Evolutionary conservation across 2,113 vertebrate species (phyloP).

Genomic region (Takifugu flavidus): DNA sequence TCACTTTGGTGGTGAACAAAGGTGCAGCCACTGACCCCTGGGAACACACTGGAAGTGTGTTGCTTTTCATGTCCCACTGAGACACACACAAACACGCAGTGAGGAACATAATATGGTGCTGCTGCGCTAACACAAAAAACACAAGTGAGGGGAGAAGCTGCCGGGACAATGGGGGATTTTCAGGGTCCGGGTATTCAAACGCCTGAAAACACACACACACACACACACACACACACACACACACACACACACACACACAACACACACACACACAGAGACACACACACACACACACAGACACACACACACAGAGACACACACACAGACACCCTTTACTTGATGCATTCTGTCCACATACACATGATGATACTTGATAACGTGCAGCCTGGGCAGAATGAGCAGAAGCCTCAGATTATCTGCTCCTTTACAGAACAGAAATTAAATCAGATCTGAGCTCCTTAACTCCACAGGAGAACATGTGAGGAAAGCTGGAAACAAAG

Average conservation of each 20-base stretch:
- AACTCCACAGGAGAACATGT: neutral
- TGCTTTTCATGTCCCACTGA: constrained; percentile 39
- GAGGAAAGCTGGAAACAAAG: constrained; percentile 38
- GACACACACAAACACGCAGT: constrained; percentile 15
- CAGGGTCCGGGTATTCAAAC: neutral
- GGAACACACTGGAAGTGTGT: no score
- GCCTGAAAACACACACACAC: no score
- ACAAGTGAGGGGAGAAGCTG: neutral
- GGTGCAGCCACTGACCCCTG: neutral
- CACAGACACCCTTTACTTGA: no score
- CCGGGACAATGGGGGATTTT: neutral
- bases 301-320: no score
- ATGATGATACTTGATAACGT: no score
- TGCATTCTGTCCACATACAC: no score
- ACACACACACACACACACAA: no score
- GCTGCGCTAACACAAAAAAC: constrained; percentile 2
- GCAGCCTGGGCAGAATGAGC: no score
- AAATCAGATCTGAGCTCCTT: constrained; percentile 12
- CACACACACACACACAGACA: no score
- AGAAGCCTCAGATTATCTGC: no score
- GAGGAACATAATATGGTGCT: constrained; percentile 47
- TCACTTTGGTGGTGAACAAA: neutral
- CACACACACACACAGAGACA: no score
- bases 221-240: no score
- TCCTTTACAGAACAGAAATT: neutral